Evolutionary conservation across 2,113 vertebrate species (phyloP).

Genomic region (Silurus asotus): DNA sequence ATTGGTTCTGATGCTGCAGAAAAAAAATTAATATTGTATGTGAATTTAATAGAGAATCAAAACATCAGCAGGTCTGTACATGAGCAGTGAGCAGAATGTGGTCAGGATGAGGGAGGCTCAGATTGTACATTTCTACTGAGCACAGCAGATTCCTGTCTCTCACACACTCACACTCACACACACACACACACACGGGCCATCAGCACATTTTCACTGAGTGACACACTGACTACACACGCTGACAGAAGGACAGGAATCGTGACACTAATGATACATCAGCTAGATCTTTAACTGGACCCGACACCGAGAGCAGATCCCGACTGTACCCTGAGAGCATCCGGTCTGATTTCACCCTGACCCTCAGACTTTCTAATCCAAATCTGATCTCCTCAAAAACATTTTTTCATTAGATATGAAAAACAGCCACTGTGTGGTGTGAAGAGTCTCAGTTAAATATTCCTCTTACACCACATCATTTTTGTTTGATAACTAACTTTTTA

Average conservation of each 20-base stretch:
- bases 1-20: background rate
- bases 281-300: background rate
- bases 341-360: background rate
- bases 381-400: background rate
- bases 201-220: background rate
- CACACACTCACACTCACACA: slow-evolving; percentile 1
- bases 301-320: background rate
- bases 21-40: too few species aligned
- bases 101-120: background rate
- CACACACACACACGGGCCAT: background rate
- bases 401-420: background rate
- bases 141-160: background rate
- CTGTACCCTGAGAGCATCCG: background rate
- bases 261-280: background rate
- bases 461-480: background rate
- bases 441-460: background rate
- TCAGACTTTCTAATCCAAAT: background rate
- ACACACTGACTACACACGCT: background rate
- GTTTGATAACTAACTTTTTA: background rate
- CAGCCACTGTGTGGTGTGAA: background rate
- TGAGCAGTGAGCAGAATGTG: background rate
- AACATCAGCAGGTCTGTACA: background rate
- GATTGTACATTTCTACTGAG: slow-evolving; percentile 1
- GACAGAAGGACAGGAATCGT: background rate
- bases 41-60: background rate